Conservation (phyloP, 2,113 vertebrate species). For the Caloenas nicobarica region DNA sequence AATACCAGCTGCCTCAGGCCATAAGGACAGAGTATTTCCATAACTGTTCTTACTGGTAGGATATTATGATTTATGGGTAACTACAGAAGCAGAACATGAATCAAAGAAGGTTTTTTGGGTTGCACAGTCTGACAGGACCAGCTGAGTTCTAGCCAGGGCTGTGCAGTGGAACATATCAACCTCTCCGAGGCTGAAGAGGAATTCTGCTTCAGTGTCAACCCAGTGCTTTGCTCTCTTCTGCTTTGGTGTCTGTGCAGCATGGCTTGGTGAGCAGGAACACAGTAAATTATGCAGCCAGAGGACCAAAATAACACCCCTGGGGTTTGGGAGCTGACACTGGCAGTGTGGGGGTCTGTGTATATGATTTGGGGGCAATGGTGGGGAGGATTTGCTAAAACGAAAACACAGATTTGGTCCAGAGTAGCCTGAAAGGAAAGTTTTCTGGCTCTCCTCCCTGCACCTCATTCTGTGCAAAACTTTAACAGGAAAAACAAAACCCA, state of each 20-base stretch:
- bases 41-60: background rate
- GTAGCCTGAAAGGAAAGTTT: background rate
- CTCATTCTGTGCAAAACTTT: background rate
- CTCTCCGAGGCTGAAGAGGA: background rate
- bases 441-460: accelerated
- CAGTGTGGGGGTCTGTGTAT: background rate
- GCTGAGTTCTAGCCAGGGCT: background rate
- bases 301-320: background rate
- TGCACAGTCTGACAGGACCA: background rate
- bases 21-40: background rate
- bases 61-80: background rate
- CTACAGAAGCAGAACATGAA: background rate
- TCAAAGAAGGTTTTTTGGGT: accelerated
- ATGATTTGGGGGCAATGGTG: background rate
- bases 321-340: background rate
- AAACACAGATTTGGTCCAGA: background rate
- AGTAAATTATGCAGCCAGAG: background rate
- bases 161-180: background rate
- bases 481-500: background rate
- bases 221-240: background rate
- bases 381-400: background rate
- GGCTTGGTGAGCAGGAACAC: background rate
- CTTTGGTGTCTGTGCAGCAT: background rate
- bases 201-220: background rate
- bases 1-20: background rate